A percentile compares a stretch with the other conserved stretches of the same genome.
Evolutionary conservation across 2,888 invertebrate species (phyloP).

Genomic region (Hetaerina titia): DNA sequence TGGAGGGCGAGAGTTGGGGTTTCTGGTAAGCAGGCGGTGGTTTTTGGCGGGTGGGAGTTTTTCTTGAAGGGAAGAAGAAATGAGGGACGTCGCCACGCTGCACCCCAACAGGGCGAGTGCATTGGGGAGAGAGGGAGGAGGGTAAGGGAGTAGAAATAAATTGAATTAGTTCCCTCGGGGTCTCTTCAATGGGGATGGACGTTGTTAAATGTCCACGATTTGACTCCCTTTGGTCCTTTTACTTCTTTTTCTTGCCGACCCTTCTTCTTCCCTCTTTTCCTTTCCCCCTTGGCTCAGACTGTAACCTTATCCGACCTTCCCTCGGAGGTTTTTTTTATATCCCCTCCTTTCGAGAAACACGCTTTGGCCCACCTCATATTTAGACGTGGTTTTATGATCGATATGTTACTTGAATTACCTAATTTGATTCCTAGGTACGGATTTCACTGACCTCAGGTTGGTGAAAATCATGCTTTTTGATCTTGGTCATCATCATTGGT

Average conservation of each 20-base stretch:
- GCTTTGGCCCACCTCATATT: not conserved
- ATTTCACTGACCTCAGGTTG: not conserved
- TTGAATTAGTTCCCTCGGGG: slow-evolving; percentile 53
- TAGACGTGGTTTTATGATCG: not conserved
- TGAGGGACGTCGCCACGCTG: not conserved
- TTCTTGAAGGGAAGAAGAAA: not conserved
- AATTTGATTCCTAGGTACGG: not conserved
- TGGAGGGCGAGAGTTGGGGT: not conserved
- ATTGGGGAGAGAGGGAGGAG: not conserved
- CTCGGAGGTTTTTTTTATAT: not conserved
- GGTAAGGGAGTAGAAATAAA: slow-evolving; percentile 30
- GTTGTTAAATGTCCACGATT: slow-evolving; percentile 60
- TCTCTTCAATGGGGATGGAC: slow-evolving; percentile 42
- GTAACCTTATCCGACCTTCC: not conserved
- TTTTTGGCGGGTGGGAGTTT: not conserved
- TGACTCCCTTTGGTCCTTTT: slow-evolving; percentile 13
- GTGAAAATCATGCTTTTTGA: not conserved
- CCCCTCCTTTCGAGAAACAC: not conserved
- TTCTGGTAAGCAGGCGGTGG: not conserved
- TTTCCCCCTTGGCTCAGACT: not conserved
- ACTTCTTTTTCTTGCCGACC: not conserved
- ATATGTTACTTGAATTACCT: not conserved
- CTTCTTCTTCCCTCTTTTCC: too few species aligned
- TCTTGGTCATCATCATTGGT: too few species aligned
- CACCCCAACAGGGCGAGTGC: not conserved